These are phyloP conservation scores for Sphaerophoria taeniata DNA, from an alignment of 2,888 invertebrate genomes.

Conservation along the genomic window DNA sequence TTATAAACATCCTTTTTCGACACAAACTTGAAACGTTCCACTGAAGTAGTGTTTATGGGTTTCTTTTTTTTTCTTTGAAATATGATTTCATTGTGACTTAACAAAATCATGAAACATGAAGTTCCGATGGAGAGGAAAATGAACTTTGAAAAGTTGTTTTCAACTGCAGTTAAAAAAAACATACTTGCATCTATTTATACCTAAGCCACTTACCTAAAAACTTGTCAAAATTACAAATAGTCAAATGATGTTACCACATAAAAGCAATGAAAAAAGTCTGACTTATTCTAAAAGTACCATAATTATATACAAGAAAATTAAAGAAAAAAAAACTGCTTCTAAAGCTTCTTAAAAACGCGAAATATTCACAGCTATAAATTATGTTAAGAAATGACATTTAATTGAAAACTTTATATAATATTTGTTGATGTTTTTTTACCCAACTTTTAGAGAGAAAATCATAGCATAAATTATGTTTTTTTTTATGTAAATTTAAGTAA, in stretches of 20 bases:
- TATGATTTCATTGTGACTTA: no score
- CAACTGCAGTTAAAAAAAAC: no score
- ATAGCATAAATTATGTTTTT: slow-evolving; percentile 53
- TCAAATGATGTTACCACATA: slow-evolving; percentile 64
- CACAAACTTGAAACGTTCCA: no score
- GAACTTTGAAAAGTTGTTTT: no score
- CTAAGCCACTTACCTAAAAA: no score
- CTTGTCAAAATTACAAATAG: slow-evolving; percentile 42
- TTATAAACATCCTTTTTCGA: no score
- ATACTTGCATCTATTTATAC: no score
- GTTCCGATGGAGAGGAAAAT: no score
- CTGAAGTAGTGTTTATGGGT: no score
- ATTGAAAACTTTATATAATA: slow-evolving; percentile 38
- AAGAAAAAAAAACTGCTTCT: slow-evolving; percentile 60
- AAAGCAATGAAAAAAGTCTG: slow-evolving; percentile 73
- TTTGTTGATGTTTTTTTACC: no score
- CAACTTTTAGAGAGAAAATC: slow-evolving; percentile 58
- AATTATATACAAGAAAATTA: slow-evolving; percentile 47
- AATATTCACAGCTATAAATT: slow-evolving; percentile 59
- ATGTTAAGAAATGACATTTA: slow-evolving; percentile 54
- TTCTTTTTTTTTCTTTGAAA: no score
- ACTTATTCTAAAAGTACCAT: slow-evolving; percentile 55
- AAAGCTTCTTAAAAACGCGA: slow-evolving; percentile 39
- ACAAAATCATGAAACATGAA: no score
- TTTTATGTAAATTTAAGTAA: slow-evolving; percentile 43